These are phyloP conservation scores for Stichopus chloronotus DNA, from an alignment of 35 echinoderm and acorn worm genomes.

Conservation along the genomic window DNA sequence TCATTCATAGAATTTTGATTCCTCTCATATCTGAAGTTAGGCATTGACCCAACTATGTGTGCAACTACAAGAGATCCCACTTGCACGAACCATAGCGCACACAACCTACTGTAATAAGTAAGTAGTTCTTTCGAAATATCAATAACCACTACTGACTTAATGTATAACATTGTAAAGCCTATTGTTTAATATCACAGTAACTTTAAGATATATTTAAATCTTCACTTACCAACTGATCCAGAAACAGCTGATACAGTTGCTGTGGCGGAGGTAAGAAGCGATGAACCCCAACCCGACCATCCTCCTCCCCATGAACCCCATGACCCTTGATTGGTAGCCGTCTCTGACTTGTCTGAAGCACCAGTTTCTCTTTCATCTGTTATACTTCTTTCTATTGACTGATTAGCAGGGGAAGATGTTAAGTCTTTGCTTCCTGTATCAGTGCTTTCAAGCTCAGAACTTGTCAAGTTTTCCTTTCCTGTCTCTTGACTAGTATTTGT, in stretches of 20 bases:
- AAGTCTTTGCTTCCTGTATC: neutral
- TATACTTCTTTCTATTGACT: conserved; percentile 6
- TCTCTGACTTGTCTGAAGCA: neutral
- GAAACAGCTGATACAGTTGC: conserved; percentile 83
- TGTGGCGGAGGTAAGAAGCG: conserved; percentile 79
- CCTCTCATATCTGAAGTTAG: too few relatives aligned
- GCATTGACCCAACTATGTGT: too few relatives aligned
- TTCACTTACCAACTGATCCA: conserved; percentile 56
- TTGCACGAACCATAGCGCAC: too few relatives aligned
- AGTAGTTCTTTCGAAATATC: too few relatives aligned
- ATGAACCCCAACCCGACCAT: conserved; percentile 94
- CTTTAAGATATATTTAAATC: too few relatives aligned
- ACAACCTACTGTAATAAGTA: too few relatives aligned
- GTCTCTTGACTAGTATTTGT: neutral
- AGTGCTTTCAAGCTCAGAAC: conserved; percentile 2
- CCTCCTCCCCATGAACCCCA: conserved; percentile 65
- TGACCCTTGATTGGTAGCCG: conserved; percentile 2
- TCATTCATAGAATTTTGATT: too few relatives aligned
- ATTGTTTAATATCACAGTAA: too few relatives aligned
- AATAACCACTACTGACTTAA: too few relatives aligned
- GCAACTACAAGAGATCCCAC: too few relatives aligned
- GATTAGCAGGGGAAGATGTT: conserved; percentile 11
- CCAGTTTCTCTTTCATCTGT: neutral
- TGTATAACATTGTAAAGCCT: too few relatives aligned
- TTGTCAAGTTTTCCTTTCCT: conserved; percentile 41